Percentiles rank a stretch among this genome's conserved stretches.
Conservation (phyloP, 2,113 vertebrate genomes). For the Tachysurus fulvidraco region DNA sequence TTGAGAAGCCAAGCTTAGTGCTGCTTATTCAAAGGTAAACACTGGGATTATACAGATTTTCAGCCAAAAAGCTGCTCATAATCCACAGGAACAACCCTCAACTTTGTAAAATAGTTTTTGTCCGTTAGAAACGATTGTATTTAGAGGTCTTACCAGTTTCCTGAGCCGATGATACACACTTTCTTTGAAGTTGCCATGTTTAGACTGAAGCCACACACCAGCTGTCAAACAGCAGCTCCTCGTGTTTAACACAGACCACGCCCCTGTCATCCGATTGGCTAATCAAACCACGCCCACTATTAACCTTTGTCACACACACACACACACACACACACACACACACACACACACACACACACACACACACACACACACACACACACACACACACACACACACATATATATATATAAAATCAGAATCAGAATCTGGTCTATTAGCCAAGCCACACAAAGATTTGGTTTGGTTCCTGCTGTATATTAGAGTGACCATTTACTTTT, state of each 20-base stretch:
- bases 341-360: too few species aligned
- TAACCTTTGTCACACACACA: not conserved
- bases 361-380: too few species aligned
- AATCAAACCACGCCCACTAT: not conserved
- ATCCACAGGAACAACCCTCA: not conserved
- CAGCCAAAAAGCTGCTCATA: not conserved
- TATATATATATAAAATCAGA: too few species aligned
- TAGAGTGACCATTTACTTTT: not conserved
- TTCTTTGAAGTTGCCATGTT: constrained; percentile 76
- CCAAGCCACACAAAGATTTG: too few species aligned
- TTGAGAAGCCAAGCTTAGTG: not conserved
- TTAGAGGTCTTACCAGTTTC: constrained; percentile 84
- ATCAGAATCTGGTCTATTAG: too few species aligned
- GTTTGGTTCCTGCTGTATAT: too few species aligned
- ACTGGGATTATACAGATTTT: not conserved
- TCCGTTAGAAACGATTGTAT: not conserved
- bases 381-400: too few species aligned
- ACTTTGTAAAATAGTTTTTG: not conserved
- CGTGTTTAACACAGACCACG: not conserved
- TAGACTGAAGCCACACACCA: not conserved
- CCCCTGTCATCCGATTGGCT: not conserved
- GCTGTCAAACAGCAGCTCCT: not conserved
- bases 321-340: too few species aligned
- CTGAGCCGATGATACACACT: constrained; percentile 92
- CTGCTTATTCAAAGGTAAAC: not conserved